Base-by-base conservation (phyloP, 2,113 vertebrate species). In the Agapornis roseicollis region DNA sequence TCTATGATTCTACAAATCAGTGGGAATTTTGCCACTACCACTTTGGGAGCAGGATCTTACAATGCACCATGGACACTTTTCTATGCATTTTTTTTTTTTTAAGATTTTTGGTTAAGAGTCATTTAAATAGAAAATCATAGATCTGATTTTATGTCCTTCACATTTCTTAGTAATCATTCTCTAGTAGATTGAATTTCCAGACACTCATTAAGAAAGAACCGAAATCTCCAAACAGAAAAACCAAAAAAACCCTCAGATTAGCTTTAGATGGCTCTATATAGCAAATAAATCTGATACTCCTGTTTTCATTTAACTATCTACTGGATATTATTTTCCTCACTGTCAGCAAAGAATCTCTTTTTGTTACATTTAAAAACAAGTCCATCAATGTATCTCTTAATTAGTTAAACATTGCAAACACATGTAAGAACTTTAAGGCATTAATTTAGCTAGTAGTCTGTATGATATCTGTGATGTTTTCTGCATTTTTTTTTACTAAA, bases 31-130 rank as follows among this genome's bases (percentile, higher is more conserved):
- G 17, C 13, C 56, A 18, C 33, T 63, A 28, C 2, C 28, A 8
- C 6, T 79, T 64, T 50, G 8, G 33, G 10, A 79, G 1, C 6
- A 42, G 10, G 17, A 68, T 22, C n/a, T 52, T 81, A 22, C 6
- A 25, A 14, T 10, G 31, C 12, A 17, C 1, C 10, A 41, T 10
- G n/a, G 8, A 31, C 4, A 0, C 1, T 27, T 47, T 35, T 35
- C 37, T 42, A 7, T 65, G 2, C 2, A 1, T 52, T 66, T n/a
- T n/a, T 22, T 19, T 55, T n/a, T 74, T 86, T 74, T 86, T 6
- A 27, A 69, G 25, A 5, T 29, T 53, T 80, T 5, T 80, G 4
- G 63, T 86, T 7, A 58, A 79, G 25, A 41, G 72, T 76, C 1
- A 46, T 74, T 92, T 61, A 87, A 86, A 77, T 49, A 5, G 10